phyloP scores from a whole-genome alignment of 1,140 invertebrate genomes.

The Piezodorus guildinii region DNA sequence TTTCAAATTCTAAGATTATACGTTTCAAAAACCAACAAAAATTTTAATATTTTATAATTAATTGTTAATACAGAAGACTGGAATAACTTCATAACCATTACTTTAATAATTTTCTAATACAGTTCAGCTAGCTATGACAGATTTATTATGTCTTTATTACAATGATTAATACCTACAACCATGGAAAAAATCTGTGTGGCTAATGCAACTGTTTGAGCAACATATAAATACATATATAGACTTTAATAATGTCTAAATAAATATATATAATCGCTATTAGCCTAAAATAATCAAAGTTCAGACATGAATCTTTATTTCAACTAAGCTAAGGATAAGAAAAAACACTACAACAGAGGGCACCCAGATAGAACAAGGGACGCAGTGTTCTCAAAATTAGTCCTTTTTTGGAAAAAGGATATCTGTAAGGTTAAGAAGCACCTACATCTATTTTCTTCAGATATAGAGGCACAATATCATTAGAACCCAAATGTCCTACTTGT shows the following conservation, averaged over 20 bases:
- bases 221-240: neutral
- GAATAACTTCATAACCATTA: neutral
- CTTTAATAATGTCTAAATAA: constrained; percentile 1
- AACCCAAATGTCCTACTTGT: neutral
- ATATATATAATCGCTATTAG: neutral
- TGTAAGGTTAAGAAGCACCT: neutral
- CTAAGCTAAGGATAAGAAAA: neutral
- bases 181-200: neutral
- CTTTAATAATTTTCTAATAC: neutral
- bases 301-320: neutral
- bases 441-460: neutral
- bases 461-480: constrained; percentile 4
- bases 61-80: neutral
- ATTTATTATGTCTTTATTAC: neutral
- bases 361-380: neutral
- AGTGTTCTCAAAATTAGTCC: neutral
- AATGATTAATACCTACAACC: neutral
- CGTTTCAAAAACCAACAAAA: too few species aligned
- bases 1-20: too few species aligned
- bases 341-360: neutral
- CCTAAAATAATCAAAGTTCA: neutral
- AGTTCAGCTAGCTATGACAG: neutral
- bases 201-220: neutral
- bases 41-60: neutral
- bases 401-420: neutral